These are phyloP conservation scores for Pherbina coryleti DNA, from an alignment of 2,888 invertebrate genomes.

Conservation along the genomic window DNA sequence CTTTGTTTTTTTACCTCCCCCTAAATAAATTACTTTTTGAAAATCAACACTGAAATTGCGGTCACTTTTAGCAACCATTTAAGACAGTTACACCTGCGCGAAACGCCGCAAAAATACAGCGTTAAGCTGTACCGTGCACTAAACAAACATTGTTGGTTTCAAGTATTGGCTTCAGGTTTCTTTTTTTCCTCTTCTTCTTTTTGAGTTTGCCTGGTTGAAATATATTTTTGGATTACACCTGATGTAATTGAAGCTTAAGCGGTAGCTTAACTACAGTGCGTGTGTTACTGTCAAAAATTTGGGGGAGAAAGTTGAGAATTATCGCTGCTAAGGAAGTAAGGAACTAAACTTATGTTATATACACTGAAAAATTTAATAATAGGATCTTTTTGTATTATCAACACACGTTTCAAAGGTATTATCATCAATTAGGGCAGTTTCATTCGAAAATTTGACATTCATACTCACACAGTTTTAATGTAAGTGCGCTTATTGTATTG, in stretches of 20 bases:
- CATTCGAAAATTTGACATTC: too few relatives aligned
- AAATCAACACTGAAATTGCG: not conserved
- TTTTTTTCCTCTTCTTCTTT: not conserved
- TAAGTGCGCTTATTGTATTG: too few relatives aligned
- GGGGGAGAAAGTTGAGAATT: slow-evolving; percentile 2
- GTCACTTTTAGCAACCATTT: not conserved
- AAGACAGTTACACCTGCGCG: too few relatives aligned
- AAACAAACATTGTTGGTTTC: slow-evolving; percentile 1
- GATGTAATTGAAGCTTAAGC: slow-evolving; percentile 26
- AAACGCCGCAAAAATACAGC: too few relatives aligned
- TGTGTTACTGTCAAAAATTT: not conserved
- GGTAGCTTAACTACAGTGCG: not conserved
- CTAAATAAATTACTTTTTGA: not conserved
- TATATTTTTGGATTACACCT: slow-evolving; percentile 10
- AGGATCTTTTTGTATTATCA: too few relatives aligned
- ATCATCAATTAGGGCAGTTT: too few relatives aligned
- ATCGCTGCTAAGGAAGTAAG: slow-evolving; percentile 34
- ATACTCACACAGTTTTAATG: too few relatives aligned
- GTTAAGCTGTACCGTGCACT: not conserved
- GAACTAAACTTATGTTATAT: slow-evolving; percentile 55
- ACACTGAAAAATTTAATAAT: slow-evolving; percentile 44
- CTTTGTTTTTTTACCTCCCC: not conserved
- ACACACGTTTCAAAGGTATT: too few relatives aligned
- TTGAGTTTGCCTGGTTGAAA: not conserved
- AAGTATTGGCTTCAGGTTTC: not conserved